phyloP scores from a whole-genome alignment of 2,888 invertebrate species.

The Ormia ochracea region DNA sequence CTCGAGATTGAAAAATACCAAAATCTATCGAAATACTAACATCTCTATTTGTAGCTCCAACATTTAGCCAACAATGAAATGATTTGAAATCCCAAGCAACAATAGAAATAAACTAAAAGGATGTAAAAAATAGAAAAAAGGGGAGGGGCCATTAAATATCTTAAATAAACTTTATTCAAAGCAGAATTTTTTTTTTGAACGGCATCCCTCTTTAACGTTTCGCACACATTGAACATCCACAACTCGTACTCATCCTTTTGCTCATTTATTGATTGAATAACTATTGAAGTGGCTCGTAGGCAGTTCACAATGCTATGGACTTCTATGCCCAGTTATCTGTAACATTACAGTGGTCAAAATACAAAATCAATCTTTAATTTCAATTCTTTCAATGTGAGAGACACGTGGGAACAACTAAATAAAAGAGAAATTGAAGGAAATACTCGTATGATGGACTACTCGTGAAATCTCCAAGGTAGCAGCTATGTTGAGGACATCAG shows the following conservation, averaged over 20 bases:
- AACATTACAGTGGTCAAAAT: neutral
- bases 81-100: neutral
- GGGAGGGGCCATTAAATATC: neutral
- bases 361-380: constrained; percentile 44
- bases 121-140: neutral
- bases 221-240: neutral
- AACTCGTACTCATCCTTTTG: constrained; percentile 4
- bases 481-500: too few species aligned
- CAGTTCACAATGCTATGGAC: neutral
- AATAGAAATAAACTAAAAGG: neutral
- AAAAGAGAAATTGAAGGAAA: too few species aligned
- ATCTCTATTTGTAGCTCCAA: neutral
- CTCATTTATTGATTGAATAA: constrained; percentile 7
- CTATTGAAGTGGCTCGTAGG: neutral
- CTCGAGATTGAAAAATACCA: constrained; percentile 44
- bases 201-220: neutral
- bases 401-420: too few species aligned
- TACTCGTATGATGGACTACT: too few species aligned
- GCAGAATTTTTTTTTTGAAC: constrained; percentile 39
- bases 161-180: constrained; percentile 38
- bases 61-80: constrained; percentile 35
- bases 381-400: constrained; percentile 8
- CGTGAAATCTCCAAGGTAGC: too few species aligned
- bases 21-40: constrained; percentile 35
- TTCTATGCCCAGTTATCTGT: neutral